A percentile compares a stretch with the other conserved stretches of the same genome.
phyloP scores from a whole-genome alignment of 2,113 vertebrate genomes.

The Gymnorhina tibicen region DNA sequence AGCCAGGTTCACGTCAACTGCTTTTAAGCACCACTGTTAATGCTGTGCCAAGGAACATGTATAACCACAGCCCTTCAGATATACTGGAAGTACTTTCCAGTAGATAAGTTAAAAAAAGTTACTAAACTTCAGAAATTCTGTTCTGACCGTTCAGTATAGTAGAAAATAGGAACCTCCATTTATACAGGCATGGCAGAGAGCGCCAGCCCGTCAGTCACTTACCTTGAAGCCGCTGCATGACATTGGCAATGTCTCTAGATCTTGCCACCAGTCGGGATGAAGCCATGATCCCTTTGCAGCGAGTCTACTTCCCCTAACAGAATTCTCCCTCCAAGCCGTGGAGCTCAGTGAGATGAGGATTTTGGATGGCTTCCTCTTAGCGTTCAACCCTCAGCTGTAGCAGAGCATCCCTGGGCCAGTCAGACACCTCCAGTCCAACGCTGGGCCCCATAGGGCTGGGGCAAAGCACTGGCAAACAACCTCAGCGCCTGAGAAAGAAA shows the following conservation, averaged over 20 bases:
- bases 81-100: background rate
- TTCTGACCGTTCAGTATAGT: background rate
- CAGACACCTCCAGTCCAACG: conserved; percentile 44
- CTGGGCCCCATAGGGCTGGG: background rate
- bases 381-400: conserved; percentile 47
- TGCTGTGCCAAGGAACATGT: background rate
- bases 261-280: conserved; percentile 74
- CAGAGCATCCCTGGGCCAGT: conserved; percentile 1
- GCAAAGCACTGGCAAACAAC: background rate
- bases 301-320: background rate
- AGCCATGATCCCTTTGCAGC: conserved; percentile 77
- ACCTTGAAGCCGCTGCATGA: conserved; percentile 98
- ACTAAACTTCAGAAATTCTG: background rate
- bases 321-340: background rate
- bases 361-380: background rate
- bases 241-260: conserved; percentile 86
- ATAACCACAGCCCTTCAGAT: background rate
- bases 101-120: background rate
- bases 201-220: background rate
- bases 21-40: background rate
- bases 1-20: background rate
- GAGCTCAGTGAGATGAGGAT: background rate
- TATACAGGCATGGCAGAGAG: background rate
- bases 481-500: conserved; percentile 56
- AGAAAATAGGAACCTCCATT: background rate